phyloP scores from a whole-genome alignment of 2,797 vertebrate genomes.

The Phoxinus dragarum region DNA sequence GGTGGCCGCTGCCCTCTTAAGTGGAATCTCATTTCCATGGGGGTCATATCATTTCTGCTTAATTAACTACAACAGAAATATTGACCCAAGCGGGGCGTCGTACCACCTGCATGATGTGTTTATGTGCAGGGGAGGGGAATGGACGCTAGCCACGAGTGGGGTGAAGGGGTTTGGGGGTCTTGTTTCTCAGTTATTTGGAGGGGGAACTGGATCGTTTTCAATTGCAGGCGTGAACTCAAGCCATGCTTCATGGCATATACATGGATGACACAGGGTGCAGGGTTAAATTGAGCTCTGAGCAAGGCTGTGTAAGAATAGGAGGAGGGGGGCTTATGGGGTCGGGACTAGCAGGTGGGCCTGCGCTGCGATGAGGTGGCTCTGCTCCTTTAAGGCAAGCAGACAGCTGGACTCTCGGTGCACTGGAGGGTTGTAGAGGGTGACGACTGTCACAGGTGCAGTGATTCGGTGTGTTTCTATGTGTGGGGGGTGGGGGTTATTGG shows the following conservation, averaged over 20 bases:
- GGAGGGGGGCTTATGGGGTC: conserved; percentile 33
- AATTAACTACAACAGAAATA: conserved; percentile 85
- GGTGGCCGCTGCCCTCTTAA: conserved; percentile 38
- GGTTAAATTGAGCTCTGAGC: conserved; percentile 54
- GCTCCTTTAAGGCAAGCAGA: conserved; percentile 66
- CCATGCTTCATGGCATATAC: conserved; percentile 54
- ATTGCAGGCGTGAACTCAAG: conserved; percentile 52
- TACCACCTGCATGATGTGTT: conserved; percentile 75
- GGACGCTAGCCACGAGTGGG: conserved; percentile 10
- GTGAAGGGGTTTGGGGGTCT: conserved; percentile 38
- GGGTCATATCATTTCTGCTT: conserved; percentile 74
- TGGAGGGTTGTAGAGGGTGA: conserved; percentile 64
- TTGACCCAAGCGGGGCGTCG: conserved; percentile 76
- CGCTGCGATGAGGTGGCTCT: conserved; percentile 60
- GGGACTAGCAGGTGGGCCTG: conserved; percentile 56
- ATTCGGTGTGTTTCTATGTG: conserved; percentile 50
- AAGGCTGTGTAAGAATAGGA: conserved; percentile 37
- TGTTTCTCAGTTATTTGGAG: conserved; percentile 56
- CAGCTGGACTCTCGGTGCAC: conserved; percentile 76
- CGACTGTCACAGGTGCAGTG: conserved; percentile 72
- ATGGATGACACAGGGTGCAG: conserved; percentile 45
- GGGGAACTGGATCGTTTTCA: conserved; percentile 53
- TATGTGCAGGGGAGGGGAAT: conserved; percentile 69
- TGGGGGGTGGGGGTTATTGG: conserved; percentile 39
- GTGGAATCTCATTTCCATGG: conserved; percentile 67